Evolutionary conservation across 1,140 invertebrate species (phyloP).

Genomic region (Dendroctonus valens): DNA sequence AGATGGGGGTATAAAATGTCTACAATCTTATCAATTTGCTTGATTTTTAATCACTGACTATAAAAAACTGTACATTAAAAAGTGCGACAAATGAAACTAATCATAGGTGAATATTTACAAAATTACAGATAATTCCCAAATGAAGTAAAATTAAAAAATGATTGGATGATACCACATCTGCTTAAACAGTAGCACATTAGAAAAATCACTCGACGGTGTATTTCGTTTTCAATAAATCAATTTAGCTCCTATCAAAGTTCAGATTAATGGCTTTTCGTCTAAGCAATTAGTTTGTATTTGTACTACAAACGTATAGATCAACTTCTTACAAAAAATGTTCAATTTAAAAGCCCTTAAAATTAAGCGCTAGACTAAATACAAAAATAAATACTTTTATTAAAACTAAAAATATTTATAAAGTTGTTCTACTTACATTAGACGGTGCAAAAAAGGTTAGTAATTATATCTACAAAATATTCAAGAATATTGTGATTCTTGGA

Average conservation of each 20-base stretch:
- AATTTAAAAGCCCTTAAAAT: conserved; percentile 1
- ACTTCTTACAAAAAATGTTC: background rate
- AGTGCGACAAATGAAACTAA: background rate
- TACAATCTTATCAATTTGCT: background rate
- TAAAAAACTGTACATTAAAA: conserved; percentile 6
- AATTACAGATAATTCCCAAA: background rate
- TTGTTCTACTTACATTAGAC: conserved; percentile 13
- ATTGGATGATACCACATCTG: background rate
- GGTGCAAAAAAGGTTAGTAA: conserved; percentile 24
- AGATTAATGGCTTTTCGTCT: background rate
- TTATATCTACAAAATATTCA: conserved; percentile 6
- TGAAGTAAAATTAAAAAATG: background rate
- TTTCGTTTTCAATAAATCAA: background rate
- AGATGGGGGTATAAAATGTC: background rate
- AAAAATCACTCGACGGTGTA: background rate
- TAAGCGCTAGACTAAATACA: conserved; percentile 21
- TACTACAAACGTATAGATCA: background rate
- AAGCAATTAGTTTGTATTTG: background rate
- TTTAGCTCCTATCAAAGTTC: background rate
- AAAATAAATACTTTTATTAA: conserved; percentile 32
- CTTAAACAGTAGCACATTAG: background rate
- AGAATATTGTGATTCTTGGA: background rate
- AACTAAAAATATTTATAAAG: conserved; percentile 21
- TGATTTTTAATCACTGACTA: background rate
- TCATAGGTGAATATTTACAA: background rate